Evolutionary conservation across 2,113 vertebrate genomes (phyloP), one percentile per base, ranked within the genome.

Genomic region (Gymnorhina tibicen): DNA sequence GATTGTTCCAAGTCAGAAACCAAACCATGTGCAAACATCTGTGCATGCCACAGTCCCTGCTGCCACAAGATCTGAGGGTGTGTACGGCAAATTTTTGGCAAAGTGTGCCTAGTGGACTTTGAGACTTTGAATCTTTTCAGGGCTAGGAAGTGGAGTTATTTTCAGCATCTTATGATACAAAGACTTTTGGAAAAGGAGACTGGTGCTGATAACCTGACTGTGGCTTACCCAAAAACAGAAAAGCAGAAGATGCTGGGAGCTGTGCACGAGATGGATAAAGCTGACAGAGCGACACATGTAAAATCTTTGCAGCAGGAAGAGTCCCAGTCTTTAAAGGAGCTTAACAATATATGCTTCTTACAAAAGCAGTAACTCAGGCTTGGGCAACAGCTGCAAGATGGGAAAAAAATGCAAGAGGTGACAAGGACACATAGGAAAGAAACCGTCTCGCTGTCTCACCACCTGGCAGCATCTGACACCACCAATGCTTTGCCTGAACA

Each of bases 361-460:
- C 13, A 62, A 35, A 96, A 80, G 13, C 11, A 22, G 15, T 28
- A 64, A 49, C n/a, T 56, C 24, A 13, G 16, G 35, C 7, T 59
- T 22, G 37, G 17, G 24, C 10, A 50, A 41, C 5, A 58, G 20
- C 6, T 70, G 16, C 1, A 3, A 23, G 39, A 22, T 6, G 17
- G 23, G 35, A 78, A 24, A 9, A 67, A 39, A 22, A 28, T 18
- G 15, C 18, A 19, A 63, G 42, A 52, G 9, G 9, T 60, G 14
- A 30, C 16, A 35, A 24, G 4, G 30, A 32, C 14, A 42, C 8
- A 6, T 3, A n/a, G 23, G 53, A 33, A 33, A 41, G 32, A 6
- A 66, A 27, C 3, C 1, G 0, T 27, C 44, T 52, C 1, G 0
- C 32, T 37, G 9, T 75, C 37, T 69, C 3, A 1, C 18, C 18